These are phyloP conservation scores for Drosophila mayaguana DNA, from an alignment of 2,888 invertebrate genomes.

Conservation along the genomic window DNA sequence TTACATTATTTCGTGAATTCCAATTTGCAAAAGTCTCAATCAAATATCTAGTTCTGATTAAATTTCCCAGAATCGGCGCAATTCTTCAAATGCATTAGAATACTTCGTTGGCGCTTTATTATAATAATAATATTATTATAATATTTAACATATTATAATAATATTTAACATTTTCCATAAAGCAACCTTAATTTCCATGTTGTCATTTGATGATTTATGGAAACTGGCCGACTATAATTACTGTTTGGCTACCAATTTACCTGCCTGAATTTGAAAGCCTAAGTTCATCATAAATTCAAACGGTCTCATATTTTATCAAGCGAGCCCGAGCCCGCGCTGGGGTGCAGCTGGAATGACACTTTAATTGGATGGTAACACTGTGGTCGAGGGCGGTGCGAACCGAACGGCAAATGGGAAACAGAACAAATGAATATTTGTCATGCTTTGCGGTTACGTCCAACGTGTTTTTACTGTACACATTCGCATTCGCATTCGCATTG, in stretches of 20 bases:
- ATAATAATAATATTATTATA: too few relatives aligned
- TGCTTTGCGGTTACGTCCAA: slow-evolving; percentile 43
- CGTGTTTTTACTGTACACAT: slow-evolving; percentile 37
- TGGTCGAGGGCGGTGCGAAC: slow-evolving; percentile 31
- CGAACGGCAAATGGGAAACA: background rate
- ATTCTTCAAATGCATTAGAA: background rate
- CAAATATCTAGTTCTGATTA: background rate
- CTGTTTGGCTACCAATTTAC: slow-evolving; percentile 1
- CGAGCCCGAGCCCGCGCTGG: slow-evolving; percentile 7
- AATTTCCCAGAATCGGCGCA: background rate
- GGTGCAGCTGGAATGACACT: slow-evolving; percentile 22
- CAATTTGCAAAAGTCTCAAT: background rate
- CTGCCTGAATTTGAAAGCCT: slow-evolving; percentile 7
- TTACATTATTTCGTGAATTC: background rate
- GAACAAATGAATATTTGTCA: slow-evolving; percentile 43
- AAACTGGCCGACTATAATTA: background rate
- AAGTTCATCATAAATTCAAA: slow-evolving; percentile 38
- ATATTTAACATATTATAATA: too few relatives aligned
- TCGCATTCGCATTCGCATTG: background rate
- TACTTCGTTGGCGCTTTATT: too few relatives aligned
- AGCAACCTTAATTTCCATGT: background rate
- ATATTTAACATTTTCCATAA: too few relatives aligned
- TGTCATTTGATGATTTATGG: background rate
- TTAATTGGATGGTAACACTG: slow-evolving; percentile 70
- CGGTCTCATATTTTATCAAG: slow-evolving; percentile 42